Base-by-base conservation (phyloP, 2,113 vertebrate species). In the Taxidea taxus region DNA sequence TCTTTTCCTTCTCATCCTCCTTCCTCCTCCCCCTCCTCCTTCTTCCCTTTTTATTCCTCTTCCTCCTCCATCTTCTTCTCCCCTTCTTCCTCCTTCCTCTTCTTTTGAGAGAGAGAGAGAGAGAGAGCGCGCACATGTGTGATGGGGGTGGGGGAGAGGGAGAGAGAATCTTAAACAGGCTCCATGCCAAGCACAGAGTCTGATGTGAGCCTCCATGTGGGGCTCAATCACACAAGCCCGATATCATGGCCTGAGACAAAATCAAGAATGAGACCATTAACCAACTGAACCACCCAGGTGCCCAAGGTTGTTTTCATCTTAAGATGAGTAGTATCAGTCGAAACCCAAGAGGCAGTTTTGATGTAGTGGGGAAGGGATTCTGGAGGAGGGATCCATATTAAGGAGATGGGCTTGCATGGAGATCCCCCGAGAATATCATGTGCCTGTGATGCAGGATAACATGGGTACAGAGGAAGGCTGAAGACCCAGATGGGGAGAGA, bases 341-440 rank as follows among this genome's bases (percentile, higher is more conserved):
- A 74, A 72, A 77, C 37, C 29, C 34, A 60, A 72, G 47, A 6
- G 23, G 42, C 44, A 9, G 11, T 47, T 94, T 70, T 74, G 64
- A 29, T 42, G 21, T 51, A 23, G 29, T 37, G 1, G 4, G 29
- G 20, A n/a, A 80, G 4, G 7, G 70, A 64, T 51, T 70, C 49
- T 37, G 31, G 44, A 54, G 6, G 21, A 81, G 31, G 16, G 42
- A 91, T 86, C n/a, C 7, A 0, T 27, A 8, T 3, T 39, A 29
- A 18, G 31, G 49, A 39, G 6, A 27, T 39, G 7, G 34, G 25
- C 34, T 20, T 95, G 12, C 14, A 0, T 5, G 37, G 49, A 34
- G 11, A 9, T 86, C 9, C 56, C 82, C 15, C 23, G 0, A 39
- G 9, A 58, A 6, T 1, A 56, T 4, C 0, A 0, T 4, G 14